Conservation (phyloP, 2,113 vertebrate species). For the Elaphurus davidianus region DNA sequence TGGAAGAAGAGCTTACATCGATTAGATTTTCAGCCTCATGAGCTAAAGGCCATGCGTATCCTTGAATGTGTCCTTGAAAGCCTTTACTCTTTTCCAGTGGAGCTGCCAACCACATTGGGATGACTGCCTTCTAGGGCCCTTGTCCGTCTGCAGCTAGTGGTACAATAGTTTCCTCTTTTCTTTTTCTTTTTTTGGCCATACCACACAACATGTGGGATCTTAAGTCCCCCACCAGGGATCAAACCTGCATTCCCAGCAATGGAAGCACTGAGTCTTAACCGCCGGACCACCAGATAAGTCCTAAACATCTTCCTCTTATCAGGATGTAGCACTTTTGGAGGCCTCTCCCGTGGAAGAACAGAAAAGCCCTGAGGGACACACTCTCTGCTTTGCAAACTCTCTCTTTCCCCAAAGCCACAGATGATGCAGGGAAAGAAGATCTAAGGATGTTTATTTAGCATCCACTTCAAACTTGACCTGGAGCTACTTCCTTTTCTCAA, state of each 20-base stretch:
- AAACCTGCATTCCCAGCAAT: not conserved
- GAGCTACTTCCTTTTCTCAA: not conserved
- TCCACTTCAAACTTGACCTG: not conserved
- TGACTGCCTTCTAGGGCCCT: accelerated
- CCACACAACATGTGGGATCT: not conserved
- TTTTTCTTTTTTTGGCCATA: not conserved
- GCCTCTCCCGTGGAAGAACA: not conserved
- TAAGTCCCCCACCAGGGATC: not conserved
- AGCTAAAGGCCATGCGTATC: not conserved
- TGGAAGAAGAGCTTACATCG: not conserved
- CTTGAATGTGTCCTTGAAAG: not conserved
- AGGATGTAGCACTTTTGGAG: not conserved
- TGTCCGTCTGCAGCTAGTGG: not conserved
- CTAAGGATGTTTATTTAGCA: not conserved
- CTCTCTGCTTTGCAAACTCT: not conserved
- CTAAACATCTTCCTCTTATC: not conserved
- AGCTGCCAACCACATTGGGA: not conserved
- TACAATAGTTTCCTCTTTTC: not conserved
- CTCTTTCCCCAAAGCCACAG: not conserved
- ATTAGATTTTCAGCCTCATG: not conserved
- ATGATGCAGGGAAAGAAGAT: not conserved
- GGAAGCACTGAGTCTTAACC: not conserved
- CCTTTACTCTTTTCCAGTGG: not conserved
- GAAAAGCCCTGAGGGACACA: not conserved
- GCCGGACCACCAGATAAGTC: not conserved